These are phyloP conservation scores for Drosophila watanabei DNA, from an alignment of 1,140 invertebrate species.

Conservation along the genomic window DNA sequence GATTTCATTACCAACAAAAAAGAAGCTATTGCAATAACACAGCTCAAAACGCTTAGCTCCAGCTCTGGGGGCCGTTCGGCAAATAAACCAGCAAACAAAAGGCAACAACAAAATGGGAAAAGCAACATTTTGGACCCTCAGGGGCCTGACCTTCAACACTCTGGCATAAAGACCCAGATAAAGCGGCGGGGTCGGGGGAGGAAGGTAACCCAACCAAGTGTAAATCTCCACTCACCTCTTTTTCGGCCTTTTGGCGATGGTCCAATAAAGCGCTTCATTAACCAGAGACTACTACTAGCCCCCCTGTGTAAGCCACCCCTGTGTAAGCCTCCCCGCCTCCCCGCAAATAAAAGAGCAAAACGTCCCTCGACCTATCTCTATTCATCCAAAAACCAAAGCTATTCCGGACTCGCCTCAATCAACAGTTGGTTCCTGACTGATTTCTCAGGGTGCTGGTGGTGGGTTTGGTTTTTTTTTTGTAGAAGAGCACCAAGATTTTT, in stretches of 20 bases:
- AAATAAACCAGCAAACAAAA: conserved; percentile 38
- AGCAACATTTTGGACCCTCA: conserved; percentile 29
- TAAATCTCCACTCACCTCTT: conserved; percentile 49
- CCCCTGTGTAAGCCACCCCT: conserved; percentile 1
- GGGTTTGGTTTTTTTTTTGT: neutral
- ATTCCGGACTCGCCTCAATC: conserved; percentile 52
- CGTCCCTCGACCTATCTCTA: conserved; percentile 36
- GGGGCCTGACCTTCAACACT: conserved; percentile 60
- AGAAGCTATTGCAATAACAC: conserved; percentile 68
- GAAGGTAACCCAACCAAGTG: conserved; percentile 23
- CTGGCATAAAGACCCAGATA: conserved; percentile 30
- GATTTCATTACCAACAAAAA: conserved; percentile 61
- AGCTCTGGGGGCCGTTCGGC: conserved; percentile 24
- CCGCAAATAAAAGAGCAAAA: conserved; percentile 23
- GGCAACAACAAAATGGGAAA: conserved; percentile 9
- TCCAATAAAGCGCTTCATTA: conserved; percentile 73
- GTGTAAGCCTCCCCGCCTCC: neutral
- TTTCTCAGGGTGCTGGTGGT: neutral
- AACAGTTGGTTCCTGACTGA: conserved; percentile 59
- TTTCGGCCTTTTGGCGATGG: conserved; percentile 49
- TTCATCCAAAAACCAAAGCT: conserved; percentile 32
- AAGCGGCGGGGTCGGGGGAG: conserved; percentile 1
- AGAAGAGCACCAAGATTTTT: conserved; percentile 11
- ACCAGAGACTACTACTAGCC: conserved; percentile 25
- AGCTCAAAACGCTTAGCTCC: conserved; percentile 47